These are phyloP conservation scores for Vultur gryphus DNA, from an alignment of 2,797 vertebrate genomes.

Conservation along the genomic window DNA sequence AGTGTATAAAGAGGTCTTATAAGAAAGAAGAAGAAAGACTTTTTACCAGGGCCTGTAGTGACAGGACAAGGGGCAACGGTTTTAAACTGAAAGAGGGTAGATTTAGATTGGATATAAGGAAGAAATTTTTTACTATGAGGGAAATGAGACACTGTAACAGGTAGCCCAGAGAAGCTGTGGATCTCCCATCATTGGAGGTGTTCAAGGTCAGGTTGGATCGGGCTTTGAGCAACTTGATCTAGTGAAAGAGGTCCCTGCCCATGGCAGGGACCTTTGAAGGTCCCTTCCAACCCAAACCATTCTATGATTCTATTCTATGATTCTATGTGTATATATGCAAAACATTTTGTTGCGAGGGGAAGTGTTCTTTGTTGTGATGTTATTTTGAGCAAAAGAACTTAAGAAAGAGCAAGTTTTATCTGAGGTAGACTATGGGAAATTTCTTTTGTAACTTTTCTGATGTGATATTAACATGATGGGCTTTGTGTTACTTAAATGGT, in stretches of 20 bases:
- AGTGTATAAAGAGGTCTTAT: neutral
- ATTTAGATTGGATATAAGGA: neutral
- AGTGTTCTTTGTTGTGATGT: neutral
- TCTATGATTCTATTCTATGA: neutral
- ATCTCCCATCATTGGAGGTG: neutral
- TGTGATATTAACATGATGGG: neutral
- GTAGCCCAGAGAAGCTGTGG: neutral
- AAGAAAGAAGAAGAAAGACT: neutral
- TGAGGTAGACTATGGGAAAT: neutral
- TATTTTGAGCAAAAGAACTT: neutral
- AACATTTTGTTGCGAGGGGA: neutral
- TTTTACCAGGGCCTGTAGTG: neutral
- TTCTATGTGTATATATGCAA: neutral
- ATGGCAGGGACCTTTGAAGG: too few species aligned
- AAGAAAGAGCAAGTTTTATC: neutral
- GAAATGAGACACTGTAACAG: too few species aligned
- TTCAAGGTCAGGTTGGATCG: neutral
- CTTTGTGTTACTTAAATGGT: neutral
- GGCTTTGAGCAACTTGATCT: neutral
- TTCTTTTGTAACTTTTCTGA: neutral
- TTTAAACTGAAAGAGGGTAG: neutral
- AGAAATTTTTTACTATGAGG: too few species aligned
- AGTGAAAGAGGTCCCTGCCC: neutral
- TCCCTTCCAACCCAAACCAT: neutral
- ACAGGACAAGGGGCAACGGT: accelerated